Evolutionary conservation across 2,797 vertebrate genomes (phyloP).

Genomic region (Notolabrus celidotus): DNA sequence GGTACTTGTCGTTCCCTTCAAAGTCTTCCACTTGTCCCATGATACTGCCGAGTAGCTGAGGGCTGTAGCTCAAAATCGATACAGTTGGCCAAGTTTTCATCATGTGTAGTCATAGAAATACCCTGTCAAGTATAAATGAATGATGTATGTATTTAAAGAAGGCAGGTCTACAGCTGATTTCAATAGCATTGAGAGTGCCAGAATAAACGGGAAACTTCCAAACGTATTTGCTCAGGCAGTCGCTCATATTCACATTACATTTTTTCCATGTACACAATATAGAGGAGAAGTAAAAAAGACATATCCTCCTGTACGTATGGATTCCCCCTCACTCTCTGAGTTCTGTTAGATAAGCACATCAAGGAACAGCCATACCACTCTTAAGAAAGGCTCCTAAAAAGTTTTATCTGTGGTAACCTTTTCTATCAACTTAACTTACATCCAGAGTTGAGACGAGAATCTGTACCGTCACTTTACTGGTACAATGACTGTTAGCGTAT

Average conservation of each 20-base stretch:
- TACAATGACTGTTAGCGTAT: background rate
- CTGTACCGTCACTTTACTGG: background rate
- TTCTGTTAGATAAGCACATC: no score
- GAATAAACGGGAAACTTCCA: background rate
- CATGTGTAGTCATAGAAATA: background rate
- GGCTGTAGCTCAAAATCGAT: background rate
- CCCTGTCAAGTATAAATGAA: background rate
- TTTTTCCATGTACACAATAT: no score
- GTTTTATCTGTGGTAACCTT: background rate
- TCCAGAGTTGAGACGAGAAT: background rate
- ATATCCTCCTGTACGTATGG: no score
- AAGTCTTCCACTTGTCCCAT: background rate
- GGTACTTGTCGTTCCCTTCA: background rate
- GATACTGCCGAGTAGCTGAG: background rate
- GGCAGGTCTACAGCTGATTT: background rate
- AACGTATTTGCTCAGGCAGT: background rate
- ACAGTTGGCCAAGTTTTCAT: background rate
- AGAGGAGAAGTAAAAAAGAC: no score
- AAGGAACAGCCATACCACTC: no score
- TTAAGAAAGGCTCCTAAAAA: no score
- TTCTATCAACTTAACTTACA: background rate
- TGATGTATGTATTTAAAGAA: no score
- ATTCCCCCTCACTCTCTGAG: no score
- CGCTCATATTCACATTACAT: no score
- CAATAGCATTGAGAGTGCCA: background rate